phyloP scores from a whole-genome alignment of 23 tunicate species.

The Corella eumyota region DNA sequence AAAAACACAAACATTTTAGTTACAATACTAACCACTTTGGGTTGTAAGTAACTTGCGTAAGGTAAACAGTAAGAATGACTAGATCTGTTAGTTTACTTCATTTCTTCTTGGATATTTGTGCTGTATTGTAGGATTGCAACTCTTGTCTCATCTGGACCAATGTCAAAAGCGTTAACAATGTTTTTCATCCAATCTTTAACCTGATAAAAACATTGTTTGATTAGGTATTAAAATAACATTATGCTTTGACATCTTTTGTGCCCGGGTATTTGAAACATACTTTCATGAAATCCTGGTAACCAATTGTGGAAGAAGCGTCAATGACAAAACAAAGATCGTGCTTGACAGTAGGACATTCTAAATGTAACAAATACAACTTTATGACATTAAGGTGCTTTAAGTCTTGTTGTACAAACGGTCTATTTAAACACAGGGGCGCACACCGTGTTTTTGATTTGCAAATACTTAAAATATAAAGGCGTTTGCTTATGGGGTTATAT shows the following conservation, averaged over 20 bases:
- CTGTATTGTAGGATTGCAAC: slow-evolving; percentile 67
- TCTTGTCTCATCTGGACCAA: slow-evolving; percentile 49
- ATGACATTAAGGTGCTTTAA: no score
- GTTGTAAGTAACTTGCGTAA: no score
- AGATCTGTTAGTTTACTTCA: slow-evolving; percentile 57
- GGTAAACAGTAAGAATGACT: no score
- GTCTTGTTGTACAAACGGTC: no score
- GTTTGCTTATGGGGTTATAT: no score
- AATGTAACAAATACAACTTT: slow-evolving; percentile 4
- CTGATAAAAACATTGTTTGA: slow-evolving; percentile 13
- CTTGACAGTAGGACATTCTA: slow-evolving; percentile 75
- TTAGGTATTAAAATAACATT: background rate
- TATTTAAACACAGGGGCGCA: no score
- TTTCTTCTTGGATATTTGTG: slow-evolving; percentile 52
- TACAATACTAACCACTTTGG: no score
- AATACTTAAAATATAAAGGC: no score
- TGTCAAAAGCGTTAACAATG: slow-evolving; percentile 61
- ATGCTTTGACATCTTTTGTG: background rate
- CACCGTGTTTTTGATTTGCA: no score
- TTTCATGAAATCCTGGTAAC: slow-evolving; percentile 51
- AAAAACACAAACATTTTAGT: background rate
- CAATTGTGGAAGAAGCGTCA: slow-evolving; percentile 70
- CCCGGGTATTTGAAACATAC: slow-evolving; percentile 6
- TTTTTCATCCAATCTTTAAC: slow-evolving; percentile 82
- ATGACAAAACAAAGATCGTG: slow-evolving; percentile 72